Conservation (phyloP, 2,113 vertebrate genomes). For the Silurus glanis region DNA sequence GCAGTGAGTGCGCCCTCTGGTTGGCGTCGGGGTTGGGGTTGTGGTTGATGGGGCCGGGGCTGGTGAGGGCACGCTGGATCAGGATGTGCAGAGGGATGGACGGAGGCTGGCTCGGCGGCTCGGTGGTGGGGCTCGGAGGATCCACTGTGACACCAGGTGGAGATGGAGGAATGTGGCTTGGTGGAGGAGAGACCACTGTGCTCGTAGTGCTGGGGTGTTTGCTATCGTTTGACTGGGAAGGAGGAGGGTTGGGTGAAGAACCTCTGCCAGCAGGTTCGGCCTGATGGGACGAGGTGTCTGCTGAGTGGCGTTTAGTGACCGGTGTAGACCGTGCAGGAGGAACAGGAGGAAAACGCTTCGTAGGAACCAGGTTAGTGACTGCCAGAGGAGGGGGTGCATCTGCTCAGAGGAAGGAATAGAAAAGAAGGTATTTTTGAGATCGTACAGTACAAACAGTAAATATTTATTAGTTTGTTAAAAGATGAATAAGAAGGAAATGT, state of each 20-base stretch:
- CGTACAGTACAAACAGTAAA: not conserved
- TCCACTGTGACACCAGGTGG: conserved; percentile 56
- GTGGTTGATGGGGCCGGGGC: conserved; percentile 72
- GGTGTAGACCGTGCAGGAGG: conserved; percentile 84
- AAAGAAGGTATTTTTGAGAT: not conserved
- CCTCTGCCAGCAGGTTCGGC: conserved; percentile 18
- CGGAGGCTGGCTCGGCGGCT: conserved; percentile 72
- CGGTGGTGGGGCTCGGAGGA: conserved; percentile 63
- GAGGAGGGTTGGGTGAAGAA: conserved; percentile 58
- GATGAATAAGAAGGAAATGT: not conserved
- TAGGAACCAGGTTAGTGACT: conserved; percentile 58
- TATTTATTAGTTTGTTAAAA: not conserved
- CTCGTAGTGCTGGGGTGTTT: conserved; percentile 43
- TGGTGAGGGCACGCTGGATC: conserved; percentile 87
- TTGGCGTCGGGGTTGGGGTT: conserved; percentile 75
- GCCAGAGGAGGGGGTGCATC: conserved; percentile 78
- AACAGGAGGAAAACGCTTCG: conserved; percentile 85
- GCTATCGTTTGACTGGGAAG: conserved; percentile 30
- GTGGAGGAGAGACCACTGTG: conserved; percentile 43
- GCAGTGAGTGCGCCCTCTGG: conserved; percentile 84
- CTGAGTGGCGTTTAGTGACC: conserved; percentile 63
- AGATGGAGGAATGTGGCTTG: conserved; percentile 70
- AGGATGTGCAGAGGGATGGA: conserved; percentile 84
- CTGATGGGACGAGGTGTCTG: conserved; percentile 64
- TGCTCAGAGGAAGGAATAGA: conserved; percentile 64